Percentiles rank a stretch among this genome's conserved stretches.
Conservation (phyloP, 2,888 invertebrate genomes). For the Xestia ashworthii region DNA sequence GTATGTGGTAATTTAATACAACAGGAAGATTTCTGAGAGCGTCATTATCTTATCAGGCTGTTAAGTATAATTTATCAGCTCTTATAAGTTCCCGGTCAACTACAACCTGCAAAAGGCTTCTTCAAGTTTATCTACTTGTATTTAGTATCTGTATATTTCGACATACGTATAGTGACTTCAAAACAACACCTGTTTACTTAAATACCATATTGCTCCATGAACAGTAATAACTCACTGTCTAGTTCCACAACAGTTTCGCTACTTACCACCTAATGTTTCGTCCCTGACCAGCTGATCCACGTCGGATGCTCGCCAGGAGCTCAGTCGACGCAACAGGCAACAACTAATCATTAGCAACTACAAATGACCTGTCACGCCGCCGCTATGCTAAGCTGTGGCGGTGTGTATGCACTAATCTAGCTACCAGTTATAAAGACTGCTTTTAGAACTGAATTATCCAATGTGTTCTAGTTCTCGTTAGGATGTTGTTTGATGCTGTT, state of each 20-base stretch:
- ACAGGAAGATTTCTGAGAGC: neutral
- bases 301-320: neutral
- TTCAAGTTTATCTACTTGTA: neutral
- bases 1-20: conserved; percentile 6
- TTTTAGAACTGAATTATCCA: neutral
- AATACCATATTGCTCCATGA: neutral
- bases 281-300: neutral
- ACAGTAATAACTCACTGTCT: conserved; percentile 14
- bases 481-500: neutral
- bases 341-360: conserved; percentile 17
- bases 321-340: neutral
- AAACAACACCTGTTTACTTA: neutral
- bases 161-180: neutral
- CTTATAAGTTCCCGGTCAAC: neutral
- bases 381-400: neutral
- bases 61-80: neutral
- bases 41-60: neutral
- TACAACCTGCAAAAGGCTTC: neutral
- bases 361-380: conserved; percentile 6
- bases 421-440: neutral
- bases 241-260: conserved; percentile 8
- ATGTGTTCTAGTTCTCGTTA: neutral
- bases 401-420: neutral
- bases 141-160: neutral
- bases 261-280: neutral